Percentiles rank a stretch among this genome's conserved stretches.
phyloP scores from a whole-genome alignment of 2,888 invertebrate genomes.

The Tipula unca region DNA sequence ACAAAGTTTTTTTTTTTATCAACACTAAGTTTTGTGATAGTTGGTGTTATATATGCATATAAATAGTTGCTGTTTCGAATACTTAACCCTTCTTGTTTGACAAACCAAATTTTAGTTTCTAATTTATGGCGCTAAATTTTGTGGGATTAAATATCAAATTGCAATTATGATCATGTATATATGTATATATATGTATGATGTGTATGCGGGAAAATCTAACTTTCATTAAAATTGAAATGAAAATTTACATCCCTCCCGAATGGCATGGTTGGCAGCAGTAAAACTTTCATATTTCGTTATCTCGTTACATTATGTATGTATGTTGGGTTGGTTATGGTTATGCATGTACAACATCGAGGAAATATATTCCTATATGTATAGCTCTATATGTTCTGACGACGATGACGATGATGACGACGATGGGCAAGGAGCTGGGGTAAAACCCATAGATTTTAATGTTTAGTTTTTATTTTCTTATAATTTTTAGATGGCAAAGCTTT shows the following conservation, averaged over 20 bases:
- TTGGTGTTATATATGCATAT: not conserved
- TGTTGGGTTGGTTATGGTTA: not conserved
- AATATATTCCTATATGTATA: not conserved
- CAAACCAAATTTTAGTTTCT: not conserved
- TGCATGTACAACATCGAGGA: not conserved
- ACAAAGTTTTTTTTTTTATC: not conserved
- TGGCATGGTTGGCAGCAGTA: not conserved
- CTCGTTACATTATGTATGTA: not conserved
- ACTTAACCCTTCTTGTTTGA: not conserved
- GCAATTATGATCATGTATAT: not conserved
- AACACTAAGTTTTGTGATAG: slow-evolving; percentile 1
- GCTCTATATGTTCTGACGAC: not conserved
- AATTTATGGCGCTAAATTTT: not conserved
- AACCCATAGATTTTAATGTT: not conserved
- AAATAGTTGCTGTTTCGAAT: not conserved
- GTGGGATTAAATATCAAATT: not conserved
- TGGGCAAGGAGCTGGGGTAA: not conserved
- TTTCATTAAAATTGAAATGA: not conserved
- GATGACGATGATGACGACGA: not conserved
- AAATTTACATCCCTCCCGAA: not conserved
- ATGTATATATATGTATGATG: not conserved
- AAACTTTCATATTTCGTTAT: not conserved
- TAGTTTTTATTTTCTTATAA: not conserved
- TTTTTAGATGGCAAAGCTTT: not conserved
- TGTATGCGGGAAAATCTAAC: not conserved